Evolutionary conservation across 2,888 invertebrate genomes (phyloP).

Genomic region (Eucera pruinosa): DNA sequence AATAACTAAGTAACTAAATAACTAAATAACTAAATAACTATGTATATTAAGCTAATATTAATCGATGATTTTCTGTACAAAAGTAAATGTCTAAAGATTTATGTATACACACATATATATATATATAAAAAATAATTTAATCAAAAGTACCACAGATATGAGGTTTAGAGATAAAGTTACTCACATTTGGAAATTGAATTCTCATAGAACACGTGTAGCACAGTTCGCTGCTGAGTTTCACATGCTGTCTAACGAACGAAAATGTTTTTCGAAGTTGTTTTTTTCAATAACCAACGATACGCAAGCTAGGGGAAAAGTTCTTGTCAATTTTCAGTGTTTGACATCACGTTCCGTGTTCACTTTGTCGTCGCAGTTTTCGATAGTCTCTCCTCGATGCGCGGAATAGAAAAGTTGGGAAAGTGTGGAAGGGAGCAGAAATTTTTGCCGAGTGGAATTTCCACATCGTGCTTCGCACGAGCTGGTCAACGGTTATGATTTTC

Average conservation of each 20-base stretch:
- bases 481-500: constrained; percentile 30
- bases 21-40: too few species aligned
- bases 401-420: constrained; percentile 25
- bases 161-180: too few species aligned
- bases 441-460: constrained; percentile 31
- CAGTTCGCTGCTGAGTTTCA: neutral
- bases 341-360: constrained; percentile 46
- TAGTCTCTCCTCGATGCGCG: constrained; percentile 16
- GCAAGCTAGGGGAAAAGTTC: constrained; percentile 39
- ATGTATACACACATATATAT: too few species aligned
- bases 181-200: too few species aligned
- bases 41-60: too few species aligned
- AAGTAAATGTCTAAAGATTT: too few species aligned
- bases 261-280: neutral
- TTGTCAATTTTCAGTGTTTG: constrained; percentile 42
- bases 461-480: neutral
- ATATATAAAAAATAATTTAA: too few species aligned
- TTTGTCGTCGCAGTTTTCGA: constrained; percentile 43
- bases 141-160: too few species aligned
- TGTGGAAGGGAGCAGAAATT: constrained; percentile 28
- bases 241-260: neutral
- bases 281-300: constrained; percentile 2
- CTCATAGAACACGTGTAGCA: neutral
- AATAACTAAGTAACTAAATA: too few species aligned
- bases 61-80: too few species aligned